Evolutionary conservation across 2,888 invertebrate genomes (phyloP), one percentile per base, ranked within the genome.

Genomic region (Spisula subtruncata): DNA sequence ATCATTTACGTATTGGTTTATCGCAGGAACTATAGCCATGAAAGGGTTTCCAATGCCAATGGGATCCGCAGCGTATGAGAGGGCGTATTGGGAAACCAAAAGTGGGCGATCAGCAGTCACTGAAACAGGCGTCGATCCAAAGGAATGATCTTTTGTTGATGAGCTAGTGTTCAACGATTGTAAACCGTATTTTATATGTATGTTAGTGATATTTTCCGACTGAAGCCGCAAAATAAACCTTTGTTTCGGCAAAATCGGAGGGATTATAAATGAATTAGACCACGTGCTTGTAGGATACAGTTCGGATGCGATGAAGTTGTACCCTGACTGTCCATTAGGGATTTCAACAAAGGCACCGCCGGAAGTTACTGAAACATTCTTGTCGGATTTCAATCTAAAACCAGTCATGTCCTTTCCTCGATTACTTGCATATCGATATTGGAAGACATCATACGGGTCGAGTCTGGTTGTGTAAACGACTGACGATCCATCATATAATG

Each of bases 1-100:
- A 32, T 75, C 79, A 29, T 75, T 75, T 8, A 85, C 32, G n/a
- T 85, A 85, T 14, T 85, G 85, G 41, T 85, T 35, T 29, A 85
- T n/a, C 14, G 75, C 10, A 0, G 85, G 85, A 6, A 85, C 85
- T 51, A 79, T 35, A 25, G 79, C n/a, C 85, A 79, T 79, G 20
- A 85, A 85, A 54, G 80, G 20, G 12, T 79, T 51, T 1, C 51
- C 85, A 25, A 16, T 4, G 16, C n/a, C 5, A n/a, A n/a, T n/a
- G n/a, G n/a, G n/a, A 41, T 75, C 66, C 14, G 41, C 10, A 41
- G 0, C 14, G n/a, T 0, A 35, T n/a, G 51, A 20, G n/a, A 80
- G 6, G 0, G 80, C 85, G n/a, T 80, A 85, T 14, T 85, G 85
- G 0, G 85, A 51, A 12, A 85, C 80, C 16, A 51, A 5, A 80